Conservation (phyloP, 2,797 vertebrate genomes). For the Eulemur mongoz region DNA sequence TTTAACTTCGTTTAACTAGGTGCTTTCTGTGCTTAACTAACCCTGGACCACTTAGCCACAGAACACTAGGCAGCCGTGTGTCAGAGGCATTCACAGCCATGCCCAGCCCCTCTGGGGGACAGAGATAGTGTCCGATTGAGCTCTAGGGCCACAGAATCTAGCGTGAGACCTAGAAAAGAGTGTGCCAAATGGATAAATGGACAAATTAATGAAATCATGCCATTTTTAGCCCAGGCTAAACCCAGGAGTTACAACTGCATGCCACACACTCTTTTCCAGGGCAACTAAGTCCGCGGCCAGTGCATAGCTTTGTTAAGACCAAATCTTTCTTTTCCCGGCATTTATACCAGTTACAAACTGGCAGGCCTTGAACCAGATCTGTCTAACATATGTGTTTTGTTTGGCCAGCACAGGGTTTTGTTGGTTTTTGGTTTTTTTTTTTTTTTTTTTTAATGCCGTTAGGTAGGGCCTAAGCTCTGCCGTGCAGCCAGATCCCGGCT, state of each 20-base stretch:
- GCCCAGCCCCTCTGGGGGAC: background rate
- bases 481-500: background rate
- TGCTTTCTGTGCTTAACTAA: background rate
- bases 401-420: background rate
- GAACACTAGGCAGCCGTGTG: background rate
- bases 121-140: background rate
- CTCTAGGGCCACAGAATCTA: background rate
- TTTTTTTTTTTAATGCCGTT: background rate
- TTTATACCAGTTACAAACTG: slow-evolving; percentile 5
- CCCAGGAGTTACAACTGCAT: background rate
- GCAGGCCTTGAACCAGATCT: slow-evolving; percentile 51
- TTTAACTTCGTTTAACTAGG: background rate
- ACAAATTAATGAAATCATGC: background rate
- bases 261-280: slow-evolving; percentile 3
- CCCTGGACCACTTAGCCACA: background rate
- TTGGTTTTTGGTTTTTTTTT: background rate
- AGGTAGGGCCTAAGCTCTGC: background rate
- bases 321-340: background rate
- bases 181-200: background rate
- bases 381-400: slow-evolving; percentile 37
- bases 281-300: slow-evolving; percentile 3
- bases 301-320: slow-evolving; percentile 36
- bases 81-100: background rate
- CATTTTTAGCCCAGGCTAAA: background rate
- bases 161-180: background rate